Conservation (phyloP, 1,140 invertebrate genomes). For the Penaeus indicus region DNA sequence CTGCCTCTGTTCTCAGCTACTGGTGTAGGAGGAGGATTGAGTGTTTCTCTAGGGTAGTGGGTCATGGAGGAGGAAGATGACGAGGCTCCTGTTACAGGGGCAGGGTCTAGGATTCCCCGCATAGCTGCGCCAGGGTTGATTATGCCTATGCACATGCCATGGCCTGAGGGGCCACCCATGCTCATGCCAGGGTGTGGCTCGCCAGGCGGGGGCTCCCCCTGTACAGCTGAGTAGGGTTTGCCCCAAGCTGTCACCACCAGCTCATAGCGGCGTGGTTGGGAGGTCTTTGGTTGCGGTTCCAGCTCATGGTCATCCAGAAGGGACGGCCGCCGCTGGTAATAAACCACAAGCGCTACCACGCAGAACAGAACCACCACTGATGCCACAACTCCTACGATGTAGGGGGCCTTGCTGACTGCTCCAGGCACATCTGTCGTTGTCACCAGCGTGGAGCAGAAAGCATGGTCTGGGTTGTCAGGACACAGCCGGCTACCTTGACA, state of each 20-base stretch:
- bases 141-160: constrained; percentile 67
- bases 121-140: constrained; percentile 40
- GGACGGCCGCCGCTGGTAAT: constrained; percentile 53
- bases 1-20: constrained; percentile 76
- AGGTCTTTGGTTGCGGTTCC: constrained; percentile 46
- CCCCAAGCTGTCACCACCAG: constrained; percentile 54
- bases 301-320: constrained; percentile 55
- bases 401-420: constrained; percentile 48
- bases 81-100: constrained; percentile 83
- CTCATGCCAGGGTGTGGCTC: constrained; percentile 52
- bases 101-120: constrained; percentile 77
- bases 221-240: constrained; percentile 47
- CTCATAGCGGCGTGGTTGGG: constrained; percentile 18
- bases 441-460: constrained; percentile 42
- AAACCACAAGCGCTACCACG: constrained; percentile 45
- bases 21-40: constrained; percentile 92
- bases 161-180: constrained; percentile 68
- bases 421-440: constrained; percentile 34
- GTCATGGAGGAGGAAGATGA: constrained; percentile 80
- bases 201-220: constrained; percentile 47
- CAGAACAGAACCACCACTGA: constrained; percentile 52
- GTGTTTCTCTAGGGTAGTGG: constrained; percentile 82
- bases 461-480: constrained; percentile 43
- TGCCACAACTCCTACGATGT: constrained; percentile 56
- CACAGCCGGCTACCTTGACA: constrained; percentile 38